A percentile compares a stretch with the other conserved stretches of the same genome.
Evolutionary conservation across 2,888 invertebrate genomes (phyloP).

Genomic region (Campoletis raptor): DNA sequence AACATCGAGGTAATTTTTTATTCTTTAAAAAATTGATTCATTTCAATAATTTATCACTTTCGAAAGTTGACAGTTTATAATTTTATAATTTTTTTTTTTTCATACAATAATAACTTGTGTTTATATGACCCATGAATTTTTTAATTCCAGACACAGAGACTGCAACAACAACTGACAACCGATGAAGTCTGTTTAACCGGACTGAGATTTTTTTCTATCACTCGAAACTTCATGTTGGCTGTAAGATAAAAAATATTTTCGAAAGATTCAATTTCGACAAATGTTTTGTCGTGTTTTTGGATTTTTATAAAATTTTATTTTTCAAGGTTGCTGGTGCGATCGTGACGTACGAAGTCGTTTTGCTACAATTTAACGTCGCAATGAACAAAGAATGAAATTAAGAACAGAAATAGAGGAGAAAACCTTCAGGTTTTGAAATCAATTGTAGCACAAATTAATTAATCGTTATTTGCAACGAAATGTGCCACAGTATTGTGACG

Average conservation of each 20-base stretch:
- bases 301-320: conserved; percentile 42
- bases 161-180: conserved; percentile 82
- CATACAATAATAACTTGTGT: background rate
- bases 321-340: conserved; percentile 87
- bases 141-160: conserved; percentile 80
- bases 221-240: conserved; percentile 86
- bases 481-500: background rate
- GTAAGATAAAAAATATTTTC: conserved; percentile 81
- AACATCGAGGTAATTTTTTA: conserved; percentile 83
- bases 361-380: conserved; percentile 86
- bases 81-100: background rate
- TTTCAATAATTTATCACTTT: conserved; percentile 18
- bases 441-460: background rate
- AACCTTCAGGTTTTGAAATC: background rate
- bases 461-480: background rate
- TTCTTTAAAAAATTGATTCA: background rate
- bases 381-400: conserved; percentile 16
- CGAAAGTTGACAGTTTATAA: too few relatives aligned
- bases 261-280: background rate
- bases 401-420: background rate
- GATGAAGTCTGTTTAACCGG: conserved; percentile 86
- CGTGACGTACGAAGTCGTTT: conserved; percentile 89
- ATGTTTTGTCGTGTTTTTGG: conserved; percentile 4
- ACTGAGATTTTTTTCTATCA: conserved; percentile 87
- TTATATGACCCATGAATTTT: background rate